These are phyloP conservation scores for Cheilosia vernalis DNA, from an alignment of 2,888 invertebrate genomes.

Conservation along the genomic window DNA sequence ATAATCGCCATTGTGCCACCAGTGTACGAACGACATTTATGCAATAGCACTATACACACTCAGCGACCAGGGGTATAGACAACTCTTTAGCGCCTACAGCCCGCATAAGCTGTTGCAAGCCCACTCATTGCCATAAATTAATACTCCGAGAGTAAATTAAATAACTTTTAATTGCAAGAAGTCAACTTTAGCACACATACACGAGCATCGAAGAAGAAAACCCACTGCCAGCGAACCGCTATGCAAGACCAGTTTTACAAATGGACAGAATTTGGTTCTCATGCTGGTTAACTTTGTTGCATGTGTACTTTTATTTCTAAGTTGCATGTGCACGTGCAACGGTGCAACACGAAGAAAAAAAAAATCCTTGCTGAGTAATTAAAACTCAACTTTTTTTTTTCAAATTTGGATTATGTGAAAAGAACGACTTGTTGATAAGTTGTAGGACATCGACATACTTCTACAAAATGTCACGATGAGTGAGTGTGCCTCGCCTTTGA, in stretches of 20 bases:
- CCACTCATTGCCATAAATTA: conserved; percentile 61
- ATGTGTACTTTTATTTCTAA: not conserved
- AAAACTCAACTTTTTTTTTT: conserved; percentile 19
- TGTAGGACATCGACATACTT: conserved; percentile 6
- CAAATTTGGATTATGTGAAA: conserved; percentile 17
- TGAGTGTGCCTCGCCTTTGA: conserved; percentile 22
- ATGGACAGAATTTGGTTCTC: conserved; percentile 19
- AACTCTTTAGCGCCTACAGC: conserved; percentile 42
- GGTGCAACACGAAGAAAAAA: not conserved
- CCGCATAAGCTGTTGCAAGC: conserved; percentile 20
- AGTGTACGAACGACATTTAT: conserved; percentile 3
- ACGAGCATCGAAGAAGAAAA: conserved; percentile 1
- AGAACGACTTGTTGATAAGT: conserved; percentile 23
- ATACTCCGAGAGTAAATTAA: conserved; percentile 47
- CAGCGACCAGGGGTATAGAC: conserved; percentile 3
- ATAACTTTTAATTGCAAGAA: conserved; percentile 58
- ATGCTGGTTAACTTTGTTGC: conserved; percentile 3
- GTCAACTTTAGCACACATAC: conserved; percentile 17
- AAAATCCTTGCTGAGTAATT: conserved; percentile 37
- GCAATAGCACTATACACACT: conserved; percentile 4
- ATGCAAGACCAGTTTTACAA: not conserved
- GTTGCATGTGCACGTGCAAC: conserved; percentile 35
- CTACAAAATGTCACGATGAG: conserved; percentile 10
- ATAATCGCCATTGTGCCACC: not conserved
- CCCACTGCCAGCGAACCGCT: not conserved